Conservation (phyloP, 1,140 invertebrate genomes). For the Holotrichia oblita region DNA sequence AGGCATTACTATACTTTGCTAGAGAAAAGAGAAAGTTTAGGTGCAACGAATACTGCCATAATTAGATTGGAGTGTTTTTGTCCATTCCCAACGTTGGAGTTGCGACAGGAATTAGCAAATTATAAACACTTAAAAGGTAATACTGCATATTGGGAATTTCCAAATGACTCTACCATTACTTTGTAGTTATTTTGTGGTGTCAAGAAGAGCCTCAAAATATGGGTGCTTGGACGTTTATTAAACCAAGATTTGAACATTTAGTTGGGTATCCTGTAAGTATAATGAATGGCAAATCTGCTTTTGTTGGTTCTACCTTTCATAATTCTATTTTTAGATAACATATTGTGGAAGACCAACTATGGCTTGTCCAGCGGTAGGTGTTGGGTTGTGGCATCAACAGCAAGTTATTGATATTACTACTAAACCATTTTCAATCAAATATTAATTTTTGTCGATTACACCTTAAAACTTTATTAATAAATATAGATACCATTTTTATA, state of each 20-base stretch:
- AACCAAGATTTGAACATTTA: constrained; percentile 91
- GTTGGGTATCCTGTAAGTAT: constrained; percentile 75
- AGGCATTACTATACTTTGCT: constrained; percentile 94
- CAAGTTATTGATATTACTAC: constrained; percentile 78
- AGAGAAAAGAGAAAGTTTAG: constrained; percentile 75
- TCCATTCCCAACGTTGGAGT: constrained; percentile 86
- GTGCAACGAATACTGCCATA: constrained; percentile 81
- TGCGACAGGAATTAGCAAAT: constrained; percentile 79
- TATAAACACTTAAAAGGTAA: constrained; percentile 84
- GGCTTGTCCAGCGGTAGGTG: constrained; percentile 85
- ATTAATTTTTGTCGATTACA: constrained; percentile 25
- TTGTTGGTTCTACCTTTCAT: not conserved
- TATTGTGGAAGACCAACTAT: constrained; percentile 83
- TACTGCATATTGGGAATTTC: constrained; percentile 38
- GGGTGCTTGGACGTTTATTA: constrained; percentile 96
- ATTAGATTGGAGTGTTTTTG: constrained; percentile 89
- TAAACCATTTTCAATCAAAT: constrained; percentile 70
- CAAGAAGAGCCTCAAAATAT: constrained; percentile 98
- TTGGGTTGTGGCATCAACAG: constrained; percentile 78
- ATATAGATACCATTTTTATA: not conserved
- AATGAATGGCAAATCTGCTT: no score
- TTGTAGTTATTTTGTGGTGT: constrained; percentile 90
- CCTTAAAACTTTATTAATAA: not conserved
- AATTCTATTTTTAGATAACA: constrained; percentile 71
- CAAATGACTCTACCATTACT: constrained; percentile 41